Evolutionary conservation across 2,888 invertebrate genomes (phyloP).

Genomic region (Maniola hyperantus): DNA sequence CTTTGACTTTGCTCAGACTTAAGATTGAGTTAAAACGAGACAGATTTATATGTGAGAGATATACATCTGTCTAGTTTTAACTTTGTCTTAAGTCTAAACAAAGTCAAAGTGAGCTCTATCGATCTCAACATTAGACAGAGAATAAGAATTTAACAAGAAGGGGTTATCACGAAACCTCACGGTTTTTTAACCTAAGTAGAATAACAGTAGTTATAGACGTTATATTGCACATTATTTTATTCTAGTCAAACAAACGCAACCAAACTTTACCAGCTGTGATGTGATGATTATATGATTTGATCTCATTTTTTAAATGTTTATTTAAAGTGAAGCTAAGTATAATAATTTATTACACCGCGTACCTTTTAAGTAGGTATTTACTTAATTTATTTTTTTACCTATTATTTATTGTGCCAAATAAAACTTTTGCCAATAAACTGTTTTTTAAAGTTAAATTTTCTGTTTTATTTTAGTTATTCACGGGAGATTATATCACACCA

Average conservation of each 20-base stretch:
- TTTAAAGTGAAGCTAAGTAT: background rate
- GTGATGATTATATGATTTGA: slow-evolving; percentile 49
- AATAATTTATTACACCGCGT: too few relatives aligned
- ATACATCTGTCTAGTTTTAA: too few relatives aligned
- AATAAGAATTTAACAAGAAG: too few relatives aligned
- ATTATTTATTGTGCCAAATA: slow-evolving; percentile 6
- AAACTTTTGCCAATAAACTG: slow-evolving; percentile 1
- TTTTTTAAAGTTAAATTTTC: background rate
- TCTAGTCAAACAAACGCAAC: background rate
- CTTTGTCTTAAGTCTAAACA: too few relatives aligned
- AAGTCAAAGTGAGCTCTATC: too few relatives aligned
- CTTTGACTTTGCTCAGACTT: too few relatives aligned
- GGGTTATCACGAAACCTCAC: too few relatives aligned
- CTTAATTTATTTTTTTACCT: background rate
- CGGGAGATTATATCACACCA: background rate
- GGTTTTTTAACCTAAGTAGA: too few relatives aligned
- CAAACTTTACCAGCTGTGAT: slow-evolving; percentile 26
- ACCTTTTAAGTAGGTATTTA: background rate
- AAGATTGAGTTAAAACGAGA: too few relatives aligned
- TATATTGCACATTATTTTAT: background rate
- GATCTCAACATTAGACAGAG: too few relatives aligned
- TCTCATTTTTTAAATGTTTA: slow-evolving; percentile 43
- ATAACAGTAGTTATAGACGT: background rate
- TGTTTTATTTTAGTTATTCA: slow-evolving; percentile 18
- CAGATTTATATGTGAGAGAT: too few relatives aligned